phyloP scores from a whole-genome alignment of 2,113 vertebrate genomes.

The Colistium nudipinnis region DNA sequence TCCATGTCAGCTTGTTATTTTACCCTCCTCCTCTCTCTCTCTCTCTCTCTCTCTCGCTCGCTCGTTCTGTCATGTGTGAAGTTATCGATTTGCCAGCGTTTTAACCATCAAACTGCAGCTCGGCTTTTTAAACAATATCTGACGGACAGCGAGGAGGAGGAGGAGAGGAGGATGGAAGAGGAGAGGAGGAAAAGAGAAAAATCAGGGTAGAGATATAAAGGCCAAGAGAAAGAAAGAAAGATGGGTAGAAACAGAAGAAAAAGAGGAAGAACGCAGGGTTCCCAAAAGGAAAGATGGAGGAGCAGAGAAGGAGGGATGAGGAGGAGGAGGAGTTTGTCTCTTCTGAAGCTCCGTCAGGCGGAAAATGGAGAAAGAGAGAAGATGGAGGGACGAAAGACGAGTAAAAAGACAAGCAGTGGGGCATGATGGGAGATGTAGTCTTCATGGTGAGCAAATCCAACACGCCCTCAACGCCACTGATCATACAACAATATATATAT shows the following conservation, averaged over 20 bases:
- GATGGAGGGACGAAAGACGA: constrained; percentile 1
- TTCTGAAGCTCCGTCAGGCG: constrained; percentile 43
- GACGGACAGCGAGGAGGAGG: constrained; percentile 44
- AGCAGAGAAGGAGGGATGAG: neutral
- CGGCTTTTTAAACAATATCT: constrained; percentile 85
- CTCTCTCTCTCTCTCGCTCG: constrained; percentile 31
- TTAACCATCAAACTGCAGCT: constrained; percentile 84
- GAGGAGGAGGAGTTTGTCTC: neutral
- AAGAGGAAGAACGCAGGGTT: no score
- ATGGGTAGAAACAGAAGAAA: neutral
- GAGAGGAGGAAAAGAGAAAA: neutral
- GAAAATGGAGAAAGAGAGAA: constrained; percentile 36
- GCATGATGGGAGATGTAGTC: no score
- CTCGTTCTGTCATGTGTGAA: constrained; percentile 83
- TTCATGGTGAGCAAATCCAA: no score
- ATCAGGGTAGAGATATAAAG: neutral
- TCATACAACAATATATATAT: no score
- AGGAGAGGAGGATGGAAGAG: constrained; percentile 25
- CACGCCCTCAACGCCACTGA: no score
- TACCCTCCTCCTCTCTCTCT: constrained; percentile 33
- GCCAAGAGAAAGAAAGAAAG: neutral
- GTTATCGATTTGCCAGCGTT: constrained; percentile 86
- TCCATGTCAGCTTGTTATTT: constrained; percentile 76
- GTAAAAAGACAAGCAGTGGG: no score
- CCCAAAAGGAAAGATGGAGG: neutral